Evolutionary conservation across 1,140 invertebrate genomes (phyloP), one percentile per base, ranked within the genome.

Genomic region (Panulirus ornatus): DNA sequence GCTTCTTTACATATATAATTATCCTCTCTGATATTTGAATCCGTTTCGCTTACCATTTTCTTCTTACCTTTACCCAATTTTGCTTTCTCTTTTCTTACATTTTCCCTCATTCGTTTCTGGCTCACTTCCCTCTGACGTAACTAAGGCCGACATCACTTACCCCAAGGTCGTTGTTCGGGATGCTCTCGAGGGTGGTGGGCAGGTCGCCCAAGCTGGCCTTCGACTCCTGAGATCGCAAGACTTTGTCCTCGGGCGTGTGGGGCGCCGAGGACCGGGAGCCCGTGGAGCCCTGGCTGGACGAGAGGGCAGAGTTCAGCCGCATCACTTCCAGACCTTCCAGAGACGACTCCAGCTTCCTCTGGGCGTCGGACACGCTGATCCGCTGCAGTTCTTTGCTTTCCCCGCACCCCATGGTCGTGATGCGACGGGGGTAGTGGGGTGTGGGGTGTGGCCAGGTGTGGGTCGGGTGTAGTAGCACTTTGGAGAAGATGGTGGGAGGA

Each of bases 101-200:
- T 76, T 22, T 40, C 19, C 22, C 30, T 76, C 73, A 38, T 1
- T 76, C 36, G 30, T 42, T 76, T 14, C n/a, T n/a, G n/a, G n/a
- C n/a, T n/a, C n/a, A n/a, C n/a, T n/a, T n/a, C n/a, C 22, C 51
- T 54, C 51, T 54, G 9, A 54, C 22, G 22, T 54, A n/a, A 47
- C 44, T 6, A 47, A 6, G 44, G 14, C 44, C 44, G 14, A 47
- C 44, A 47, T 47, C 2, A 89, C 91, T 91, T 44, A 91, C 91
- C 87, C 91, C 91, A 8, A 91, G 51, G 44, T 91, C 91, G 40
- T 87, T 91, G 34, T 44, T 73, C 3, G 91, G 91, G 16, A 91
- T 91, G 38, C 70, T 91, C 0, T 91, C 91, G 51, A 89, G 71
- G n/a, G 87, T 76, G 58, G 87, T 30, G 1, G 87, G 87, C 5